Percentiles rank a stretch among this genome's conserved stretches.
Evolutionary conservation across 1,140 invertebrate genomes (phyloP).

Genomic region (Arctopsyche grandis): DNA sequence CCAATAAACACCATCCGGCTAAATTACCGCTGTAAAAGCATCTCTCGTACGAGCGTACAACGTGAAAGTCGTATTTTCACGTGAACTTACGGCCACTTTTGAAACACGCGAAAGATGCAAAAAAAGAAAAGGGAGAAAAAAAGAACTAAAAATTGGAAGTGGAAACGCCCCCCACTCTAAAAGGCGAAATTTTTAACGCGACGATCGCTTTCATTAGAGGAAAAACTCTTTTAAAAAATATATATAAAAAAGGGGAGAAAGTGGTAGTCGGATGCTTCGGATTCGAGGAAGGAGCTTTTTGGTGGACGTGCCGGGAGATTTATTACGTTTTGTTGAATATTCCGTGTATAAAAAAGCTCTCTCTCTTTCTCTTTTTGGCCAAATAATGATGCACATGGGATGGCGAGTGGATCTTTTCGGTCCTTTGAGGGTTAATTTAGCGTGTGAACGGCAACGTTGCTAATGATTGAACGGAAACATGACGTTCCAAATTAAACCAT

Average conservation of each 20-base stretch:
- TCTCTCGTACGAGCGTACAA: neutral
- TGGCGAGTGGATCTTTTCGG: neutral
- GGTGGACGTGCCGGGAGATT: neutral
- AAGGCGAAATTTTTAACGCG: neutral
- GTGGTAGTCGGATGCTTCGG: no score
- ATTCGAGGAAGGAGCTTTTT: no score
- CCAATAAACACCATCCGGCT: conserved; percentile 23
- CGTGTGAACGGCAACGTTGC: conserved; percentile 12
- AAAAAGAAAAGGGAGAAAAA: neutral
- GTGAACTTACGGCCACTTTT: neutral
- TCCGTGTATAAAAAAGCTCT: neutral
- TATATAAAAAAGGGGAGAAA: no score
- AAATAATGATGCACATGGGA: neutral
- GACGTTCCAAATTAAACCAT: neutral
- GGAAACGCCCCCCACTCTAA: neutral
- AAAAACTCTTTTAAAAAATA: no score
- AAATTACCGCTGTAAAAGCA: conserved; percentile 16
- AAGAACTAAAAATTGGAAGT: neutral
- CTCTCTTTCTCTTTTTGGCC: neutral
- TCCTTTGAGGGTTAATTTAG: conserved; percentile 16
- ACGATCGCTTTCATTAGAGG: conserved; percentile 4
- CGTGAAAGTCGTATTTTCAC: neutral
- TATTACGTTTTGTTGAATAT: neutral
- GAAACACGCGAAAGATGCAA: neutral
- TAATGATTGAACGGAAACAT: neutral